phyloP scores from a whole-genome alignment of 2,888 invertebrate genomes.

The Hypsopygia costalis region DNA sequence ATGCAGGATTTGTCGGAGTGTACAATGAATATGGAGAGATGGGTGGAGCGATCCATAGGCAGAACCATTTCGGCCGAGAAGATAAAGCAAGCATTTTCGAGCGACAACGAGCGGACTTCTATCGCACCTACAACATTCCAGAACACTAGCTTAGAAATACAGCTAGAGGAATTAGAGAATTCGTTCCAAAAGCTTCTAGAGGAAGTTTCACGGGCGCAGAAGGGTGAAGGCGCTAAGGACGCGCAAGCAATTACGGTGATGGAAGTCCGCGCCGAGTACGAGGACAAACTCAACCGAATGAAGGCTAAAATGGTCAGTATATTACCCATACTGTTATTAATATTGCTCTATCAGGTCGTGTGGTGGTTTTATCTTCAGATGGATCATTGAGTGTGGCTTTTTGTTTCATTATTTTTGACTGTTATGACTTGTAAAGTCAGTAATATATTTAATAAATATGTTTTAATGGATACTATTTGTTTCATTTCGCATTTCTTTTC shows the following conservation, averaged over 20 bases:
- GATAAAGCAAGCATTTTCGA: slow-evolving; percentile 59
- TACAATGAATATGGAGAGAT: slow-evolving; percentile 59
- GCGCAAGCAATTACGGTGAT: slow-evolving; percentile 55
- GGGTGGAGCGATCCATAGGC: slow-evolving; percentile 58
- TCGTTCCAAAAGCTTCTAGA: slow-evolving; percentile 60
- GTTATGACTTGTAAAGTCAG: slow-evolving; percentile 49
- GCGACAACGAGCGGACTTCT: slow-evolving; percentile 44
- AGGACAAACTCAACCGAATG: slow-evolving; percentile 88
- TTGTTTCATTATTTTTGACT: slow-evolving; percentile 18
- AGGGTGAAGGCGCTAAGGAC: slow-evolving; percentile 45
- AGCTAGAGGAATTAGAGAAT: slow-evolving; percentile 61
- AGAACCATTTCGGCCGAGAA: slow-evolving; percentile 57
- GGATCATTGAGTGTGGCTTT: slow-evolving; percentile 52
- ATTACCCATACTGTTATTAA: slow-evolving; percentile 63
- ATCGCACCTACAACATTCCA: slow-evolving; percentile 47
- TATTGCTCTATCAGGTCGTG: slow-evolving; percentile 70
- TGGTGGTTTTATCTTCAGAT: slow-evolving; percentile 72
- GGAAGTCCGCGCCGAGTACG: slow-evolving; percentile 84
- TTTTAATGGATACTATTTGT: slow-evolving; percentile 60
- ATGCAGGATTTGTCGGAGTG: slow-evolving; percentile 66
- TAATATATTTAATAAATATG: slow-evolving; percentile 51
- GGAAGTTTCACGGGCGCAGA: slow-evolving; percentile 48
- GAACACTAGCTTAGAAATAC: slow-evolving; percentile 58
- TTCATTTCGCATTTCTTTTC: slow-evolving; percentile 50
- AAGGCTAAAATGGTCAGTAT: slow-evolving; percentile 90